Base-by-base conservation (phyloP, 2,113 vertebrate species). In the Nanorana parkeri region DNA sequence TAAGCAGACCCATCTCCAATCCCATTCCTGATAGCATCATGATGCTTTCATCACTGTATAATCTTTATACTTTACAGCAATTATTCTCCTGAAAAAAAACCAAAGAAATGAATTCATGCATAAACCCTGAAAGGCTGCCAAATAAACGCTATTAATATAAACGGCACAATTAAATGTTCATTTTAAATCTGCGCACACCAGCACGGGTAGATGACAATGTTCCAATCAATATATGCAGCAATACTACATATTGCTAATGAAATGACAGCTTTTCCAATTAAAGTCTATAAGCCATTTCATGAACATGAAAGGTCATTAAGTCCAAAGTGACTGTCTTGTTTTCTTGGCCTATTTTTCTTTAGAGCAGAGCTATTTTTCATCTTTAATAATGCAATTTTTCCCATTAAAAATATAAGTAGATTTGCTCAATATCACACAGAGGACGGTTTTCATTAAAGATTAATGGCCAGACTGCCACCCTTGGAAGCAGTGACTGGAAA, bases 221-320 rank as follows among this genome's bases (percentile, higher is more conserved):
- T 68, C 80, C 60, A 58, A 75, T 75, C 80, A 74, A 82, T 82
- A 82, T 17, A 36, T 24, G 68, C 61, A 17, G 80, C 51, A 58
- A 82, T 75, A 82, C 61, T 66, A 81, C 79, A 74, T 73, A 74
- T 73, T 58, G 63, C 80, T 82, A 82, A 82, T 82, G 80, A 75
- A 82, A 82, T 47, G 80, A 82, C 80, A 67, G 71, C 61, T 82
- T 82, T 82, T 82, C 80, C 71, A 82, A 82, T 82, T 82, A 82
- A 82, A 82, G 71, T 82, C 71, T 82, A 82, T 82, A 82, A 82
- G 71, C 61, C 80, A 67, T 67, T 75, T 82, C 71, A 68, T 28
- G 80, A 82, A 67, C 71, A 74, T 71, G 51, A 74, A 82, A 82
- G 80, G 80, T 74, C 80, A 75, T 82, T 82, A 67, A 82, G 80